Percentiles rank a stretch among this genome's conserved stretches.
These are phyloP conservation scores for Manduca sexta DNA, from an alignment of 1,140 invertebrate species.

Conservation along the genomic window DNA sequence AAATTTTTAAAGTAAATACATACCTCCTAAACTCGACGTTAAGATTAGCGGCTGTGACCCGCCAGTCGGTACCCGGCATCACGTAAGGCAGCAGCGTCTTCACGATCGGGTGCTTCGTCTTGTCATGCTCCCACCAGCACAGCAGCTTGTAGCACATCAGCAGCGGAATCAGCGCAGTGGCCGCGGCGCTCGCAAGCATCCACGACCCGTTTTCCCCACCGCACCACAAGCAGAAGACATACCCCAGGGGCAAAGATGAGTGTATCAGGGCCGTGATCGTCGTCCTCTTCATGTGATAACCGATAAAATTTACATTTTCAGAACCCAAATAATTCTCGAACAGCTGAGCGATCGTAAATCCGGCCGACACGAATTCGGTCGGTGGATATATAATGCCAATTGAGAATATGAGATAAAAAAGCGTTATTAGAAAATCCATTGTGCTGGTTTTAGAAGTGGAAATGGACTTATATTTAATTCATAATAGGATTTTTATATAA, in stretches of 20 bases:
- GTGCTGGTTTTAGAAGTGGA: slow-evolving; percentile 2
- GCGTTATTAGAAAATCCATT: slow-evolving; percentile 74
- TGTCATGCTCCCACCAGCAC: slow-evolving; percentile 80
- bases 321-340: slow-evolving; percentile 79
- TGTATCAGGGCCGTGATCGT: slow-evolving; percentile 79
- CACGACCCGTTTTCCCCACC: slow-evolving; percentile 40
- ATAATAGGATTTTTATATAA: neutral
- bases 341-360: slow-evolving; percentile 81
- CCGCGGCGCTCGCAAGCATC: slow-evolving; percentile 49
- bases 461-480: neutral
- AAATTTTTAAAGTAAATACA: slow-evolving; percentile 5
- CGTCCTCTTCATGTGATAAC: slow-evolving; percentile 82
- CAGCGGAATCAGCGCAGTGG: slow-evolving; percentile 36
- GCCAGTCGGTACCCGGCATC: slow-evolving; percentile 77
- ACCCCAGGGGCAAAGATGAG: slow-evolving; percentile 80
- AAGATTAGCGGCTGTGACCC: slow-evolving; percentile 80
- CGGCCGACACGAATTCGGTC: slow-evolving; percentile 82
- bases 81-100: slow-evolving; percentile 78
- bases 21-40: slow-evolving; percentile 86
- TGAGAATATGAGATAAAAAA: slow-evolving; percentile 81
- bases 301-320: slow-evolving; percentile 80
- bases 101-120: slow-evolving; percentile 83
- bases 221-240: slow-evolving; percentile 69
- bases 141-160: slow-evolving; percentile 68
- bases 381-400: slow-evolving; percentile 84